These are phyloP conservation scores for Ectemnius cavifrons DNA, from an alignment of 2,888 invertebrate genomes.

Conservation along the genomic window DNA sequence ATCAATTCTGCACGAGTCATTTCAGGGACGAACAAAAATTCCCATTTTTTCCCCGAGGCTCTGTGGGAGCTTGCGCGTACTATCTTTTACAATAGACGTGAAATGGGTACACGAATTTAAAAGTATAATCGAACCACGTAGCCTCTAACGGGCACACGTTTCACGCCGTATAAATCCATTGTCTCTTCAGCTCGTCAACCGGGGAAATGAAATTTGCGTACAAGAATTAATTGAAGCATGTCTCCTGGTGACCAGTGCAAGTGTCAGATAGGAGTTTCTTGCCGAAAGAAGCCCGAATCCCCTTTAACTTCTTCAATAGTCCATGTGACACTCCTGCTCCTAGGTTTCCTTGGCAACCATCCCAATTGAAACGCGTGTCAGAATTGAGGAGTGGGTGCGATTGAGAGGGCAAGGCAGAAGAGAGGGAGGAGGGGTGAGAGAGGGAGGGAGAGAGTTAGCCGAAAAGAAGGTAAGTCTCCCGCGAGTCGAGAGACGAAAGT, in stretches of 20 bases:
- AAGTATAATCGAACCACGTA: conserved; percentile 67
- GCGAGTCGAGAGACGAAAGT: conserved; percentile 55
- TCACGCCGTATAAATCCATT: conserved; percentile 12
- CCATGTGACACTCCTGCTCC: conserved; percentile 70
- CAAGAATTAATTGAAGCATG: neutral
- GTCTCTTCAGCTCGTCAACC: neutral
- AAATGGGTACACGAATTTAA: conserved; percentile 66
- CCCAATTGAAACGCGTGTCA: conserved; percentile 75
- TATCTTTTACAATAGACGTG: conserved; percentile 63
- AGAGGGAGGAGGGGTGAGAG: conserved; percentile 41
- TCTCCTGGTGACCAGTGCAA: neutral
- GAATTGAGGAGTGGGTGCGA: conserved; percentile 65
- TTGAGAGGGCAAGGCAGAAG: too few relatives aligned
- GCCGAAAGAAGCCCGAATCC: conserved; percentile 65
- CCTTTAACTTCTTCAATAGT: conserved; percentile 76
- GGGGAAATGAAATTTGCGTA: conserved; percentile 1
- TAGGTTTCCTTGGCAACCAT: conserved; percentile 75
- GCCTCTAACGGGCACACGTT: conserved; percentile 33
- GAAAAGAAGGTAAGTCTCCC: conserved; percentile 59
- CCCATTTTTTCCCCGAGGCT: conserved; percentile 48
- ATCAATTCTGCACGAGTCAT: conserved; percentile 72
- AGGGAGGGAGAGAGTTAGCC: conserved; percentile 57
- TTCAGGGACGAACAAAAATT: conserved; percentile 66
- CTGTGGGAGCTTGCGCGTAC: conserved; percentile 15
- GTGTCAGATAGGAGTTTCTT: conserved; percentile 25